phyloP scores from a whole-genome alignment of 2,113 vertebrate genomes.

The Triplophysa rosa region DNA sequence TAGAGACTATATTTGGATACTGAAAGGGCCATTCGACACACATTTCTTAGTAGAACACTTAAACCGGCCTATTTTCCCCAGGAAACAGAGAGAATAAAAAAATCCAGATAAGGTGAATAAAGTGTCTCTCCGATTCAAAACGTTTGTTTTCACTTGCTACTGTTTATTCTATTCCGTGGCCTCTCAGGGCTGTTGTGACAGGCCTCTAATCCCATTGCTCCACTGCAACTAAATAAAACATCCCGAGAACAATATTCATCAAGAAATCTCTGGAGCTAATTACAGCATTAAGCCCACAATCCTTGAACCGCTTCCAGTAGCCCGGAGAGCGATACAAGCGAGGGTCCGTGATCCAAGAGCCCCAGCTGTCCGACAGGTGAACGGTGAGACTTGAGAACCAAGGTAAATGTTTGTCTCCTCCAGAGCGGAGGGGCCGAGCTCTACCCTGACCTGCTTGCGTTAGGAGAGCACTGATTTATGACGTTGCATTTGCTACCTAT shows the following conservation, averaged over 20 bases:
- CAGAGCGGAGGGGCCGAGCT: slow-evolving; percentile 55
- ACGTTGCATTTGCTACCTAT: slow-evolving; percentile 66
- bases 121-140: background rate
- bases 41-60: background rate
- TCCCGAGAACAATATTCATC: slow-evolving; percentile 46
- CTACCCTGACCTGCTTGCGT: slow-evolving; percentile 33
- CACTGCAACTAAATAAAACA: slow-evolving; percentile 46
- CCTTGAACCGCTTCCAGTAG: slow-evolving; percentile 63
- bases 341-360: slow-evolving; percentile 55
- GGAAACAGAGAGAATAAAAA: background rate
- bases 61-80: background rate
- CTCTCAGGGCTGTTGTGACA: background rate
- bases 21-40: background rate
- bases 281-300: slow-evolving; percentile 56
- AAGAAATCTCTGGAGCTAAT: slow-evolving; percentile 54
- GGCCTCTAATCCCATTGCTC: slow-evolving; percentile 8
- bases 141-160: slow-evolving; percentile 34
- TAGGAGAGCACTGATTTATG: slow-evolving; percentile 69
- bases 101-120: background rate
- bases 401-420: slow-evolving; percentile 68
- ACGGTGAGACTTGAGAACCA: slow-evolving; percentile 54
- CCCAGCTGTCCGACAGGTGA: slow-evolving; percentile 56
- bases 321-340: slow-evolving; percentile 49
- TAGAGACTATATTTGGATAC: no score
- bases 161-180: slow-evolving; percentile 1